phyloP scores from a whole-genome alignment of 2,888 invertebrate genomes.

The Philaethria dido region DNA sequence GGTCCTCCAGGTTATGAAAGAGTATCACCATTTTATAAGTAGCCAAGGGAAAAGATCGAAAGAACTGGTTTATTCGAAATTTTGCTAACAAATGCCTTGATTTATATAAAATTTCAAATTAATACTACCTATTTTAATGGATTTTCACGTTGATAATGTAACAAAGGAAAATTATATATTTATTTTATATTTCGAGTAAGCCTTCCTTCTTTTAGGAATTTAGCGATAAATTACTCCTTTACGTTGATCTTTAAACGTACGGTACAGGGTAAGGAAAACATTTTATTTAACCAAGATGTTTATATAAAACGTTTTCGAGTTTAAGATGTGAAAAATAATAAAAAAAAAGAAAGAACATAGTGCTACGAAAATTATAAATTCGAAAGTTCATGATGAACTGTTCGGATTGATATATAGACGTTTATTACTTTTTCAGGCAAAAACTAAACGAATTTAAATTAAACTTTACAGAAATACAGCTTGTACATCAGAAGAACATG shows the following conservation, averaged over 20 bases:
- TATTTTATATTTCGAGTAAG: background rate
- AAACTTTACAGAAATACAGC: too few species aligned
- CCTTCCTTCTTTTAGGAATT: background rate
- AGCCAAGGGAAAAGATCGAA: too few species aligned
- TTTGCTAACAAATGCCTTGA: background rate
- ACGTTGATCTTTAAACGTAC: background rate
- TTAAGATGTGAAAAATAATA: too few species aligned
- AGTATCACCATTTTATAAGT: conserved; percentile 36
- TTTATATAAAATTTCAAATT: background rate
- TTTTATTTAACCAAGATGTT: background rate
- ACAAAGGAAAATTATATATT: background rate
- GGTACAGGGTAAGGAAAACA: background rate
- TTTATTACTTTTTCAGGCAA: too few species aligned
- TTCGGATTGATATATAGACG: too few species aligned
- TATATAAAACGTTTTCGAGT: too few species aligned
- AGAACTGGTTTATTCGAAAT: background rate
- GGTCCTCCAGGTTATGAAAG: conserved; percentile 50
- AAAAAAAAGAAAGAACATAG: too few species aligned
- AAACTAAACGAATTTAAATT: too few species aligned
- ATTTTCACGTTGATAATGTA: background rate
- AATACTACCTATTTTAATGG: background rate
- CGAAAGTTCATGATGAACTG: too few species aligned
- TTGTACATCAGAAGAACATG: too few species aligned
- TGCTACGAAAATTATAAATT: too few species aligned
- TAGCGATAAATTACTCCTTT: too few species aligned